Conservation (phyloP, 2,797 vertebrate species). For the Aythya fuligula region DNA sequence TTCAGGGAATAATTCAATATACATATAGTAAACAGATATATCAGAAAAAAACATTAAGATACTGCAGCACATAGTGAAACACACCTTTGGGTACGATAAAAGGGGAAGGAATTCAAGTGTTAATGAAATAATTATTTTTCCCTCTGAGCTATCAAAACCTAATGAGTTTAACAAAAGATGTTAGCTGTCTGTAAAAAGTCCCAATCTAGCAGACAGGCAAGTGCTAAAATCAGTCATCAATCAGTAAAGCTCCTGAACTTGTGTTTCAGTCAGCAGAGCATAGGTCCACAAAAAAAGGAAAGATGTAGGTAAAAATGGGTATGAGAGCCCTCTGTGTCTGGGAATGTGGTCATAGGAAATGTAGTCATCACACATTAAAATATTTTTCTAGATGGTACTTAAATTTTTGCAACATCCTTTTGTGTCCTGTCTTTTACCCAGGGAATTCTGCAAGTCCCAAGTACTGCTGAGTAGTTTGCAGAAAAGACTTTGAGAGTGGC, state of each 20-base stretch:
- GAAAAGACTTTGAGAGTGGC: neutral
- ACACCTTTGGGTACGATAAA: slow-evolving; percentile 12
- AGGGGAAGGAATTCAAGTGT: neutral
- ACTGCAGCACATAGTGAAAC: neutral
- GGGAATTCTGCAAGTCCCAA: neutral
- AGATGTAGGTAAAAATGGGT: neutral
- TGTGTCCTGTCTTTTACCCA: neutral
- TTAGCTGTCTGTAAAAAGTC: neutral
- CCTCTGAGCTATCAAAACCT: neutral
- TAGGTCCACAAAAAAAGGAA: neutral
- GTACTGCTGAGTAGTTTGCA: neutral
- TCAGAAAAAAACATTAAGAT: slow-evolving; percentile 20
- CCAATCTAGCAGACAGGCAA: neutral
- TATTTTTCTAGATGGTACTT: neutral
- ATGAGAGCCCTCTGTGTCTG: neutral
- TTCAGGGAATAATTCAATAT: slow-evolving; percentile 38
- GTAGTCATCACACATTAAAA: neutral
- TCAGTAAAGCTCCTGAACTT: neutral
- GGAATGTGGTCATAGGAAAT: neutral
- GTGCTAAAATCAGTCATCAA: neutral
- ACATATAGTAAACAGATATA: slow-evolving; percentile 14
- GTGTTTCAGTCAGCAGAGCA: neutral
- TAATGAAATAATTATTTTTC: slow-evolving; percentile 62
- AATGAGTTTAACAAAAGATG: neutral
- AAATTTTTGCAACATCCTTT: neutral